Evolutionary conservation across 2,113 vertebrate species (phyloP), one percentile per base, ranked within the genome.

Genomic region (Syngnathoides biaculeatus): DNA sequence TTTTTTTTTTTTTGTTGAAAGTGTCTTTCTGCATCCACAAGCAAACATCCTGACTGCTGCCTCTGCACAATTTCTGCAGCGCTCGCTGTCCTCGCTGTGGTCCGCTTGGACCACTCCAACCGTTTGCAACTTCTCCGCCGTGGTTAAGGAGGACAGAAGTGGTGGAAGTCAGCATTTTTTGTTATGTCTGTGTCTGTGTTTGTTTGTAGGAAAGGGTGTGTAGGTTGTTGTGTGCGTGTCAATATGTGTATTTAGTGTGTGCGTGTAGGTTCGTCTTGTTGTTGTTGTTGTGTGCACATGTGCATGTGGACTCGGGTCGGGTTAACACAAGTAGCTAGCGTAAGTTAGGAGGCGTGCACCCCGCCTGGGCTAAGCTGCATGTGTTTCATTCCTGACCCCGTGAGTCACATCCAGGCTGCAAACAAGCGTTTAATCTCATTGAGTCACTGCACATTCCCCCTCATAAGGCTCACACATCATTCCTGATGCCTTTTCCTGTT

Each of bases 11-110:
- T 43, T 42, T 42, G 20, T 24, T 12, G 11, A 8, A 27, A 15
- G 26, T 27, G 13, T 30, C 13, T 30, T 13, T 27, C 13, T 26
- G 22, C 5, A 7, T 24, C 27, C 14, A 14, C 24, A 30, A 30
- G n/a, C 30, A 61, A 61, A 61, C 58, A 61, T 61, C 58, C 58
- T n/a, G 58, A 61, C 75, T 89, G 89, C 89, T 85, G 86, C 10
- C 64, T 84, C 79, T 67, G 86, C 89, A 88, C 71, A 89, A 77
- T 83, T 39, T 64, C 64, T 65, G 57, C 30, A 19, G 35, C 5
- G 52, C 52, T 55, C 0, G 11, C 22, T 53, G 52, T 26, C 52
- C 52, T 24, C 4, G 53, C 58, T n/a, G 58, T 20, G 35, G 60
- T 62, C 60, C 22, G 3, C n/a, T 40, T 61, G 58, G 58, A 26